phyloP scores from a whole-genome alignment of 1,140 invertebrate genomes.

The Himalopsyche phryganea region DNA sequence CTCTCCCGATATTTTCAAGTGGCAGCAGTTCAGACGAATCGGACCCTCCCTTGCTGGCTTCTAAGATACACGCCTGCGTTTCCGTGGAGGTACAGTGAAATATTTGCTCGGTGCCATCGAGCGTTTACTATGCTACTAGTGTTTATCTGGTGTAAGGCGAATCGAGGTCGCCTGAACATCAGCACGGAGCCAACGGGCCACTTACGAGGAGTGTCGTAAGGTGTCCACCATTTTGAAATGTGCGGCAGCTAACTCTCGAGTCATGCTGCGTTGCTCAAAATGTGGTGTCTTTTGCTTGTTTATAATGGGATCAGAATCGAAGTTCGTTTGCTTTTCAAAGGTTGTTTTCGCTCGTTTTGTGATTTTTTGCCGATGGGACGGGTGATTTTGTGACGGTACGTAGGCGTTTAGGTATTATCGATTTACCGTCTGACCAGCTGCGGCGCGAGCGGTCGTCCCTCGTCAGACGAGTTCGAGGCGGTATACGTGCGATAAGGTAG shows the following conservation, averaged over 20 bases:
- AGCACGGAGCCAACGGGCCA: conserved; percentile 14
- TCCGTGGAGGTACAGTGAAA: conserved; percentile 54
- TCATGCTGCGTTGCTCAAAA: conserved; percentile 31
- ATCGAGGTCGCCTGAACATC: conserved; percentile 21
- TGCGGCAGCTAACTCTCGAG: conserved; percentile 50
- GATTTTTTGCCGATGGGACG: conserved; percentile 36
- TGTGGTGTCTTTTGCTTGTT: neutral
- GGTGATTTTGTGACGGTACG: conserved; percentile 35
- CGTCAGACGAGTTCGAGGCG: conserved; percentile 31
- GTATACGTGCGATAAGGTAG: conserved; percentile 2
- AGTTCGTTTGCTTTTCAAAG: conserved; percentile 48
- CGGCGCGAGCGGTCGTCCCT: conserved; percentile 32
- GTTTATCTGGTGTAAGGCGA: neutral
- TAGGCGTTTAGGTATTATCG: conserved; percentile 47
- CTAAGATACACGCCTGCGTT: conserved; percentile 59
- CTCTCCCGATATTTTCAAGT: conserved; percentile 49
- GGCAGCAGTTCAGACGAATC: conserved; percentile 45
- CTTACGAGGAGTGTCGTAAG: conserved; percentile 52
- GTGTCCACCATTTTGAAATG: conserved; percentile 56
- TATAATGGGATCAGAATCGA: conserved; percentile 38
- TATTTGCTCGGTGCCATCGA: conserved; percentile 1
- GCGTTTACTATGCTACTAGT: neutral
- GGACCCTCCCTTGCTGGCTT: conserved; percentile 51
- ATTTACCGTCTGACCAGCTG: conserved; percentile 51
- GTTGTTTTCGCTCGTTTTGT: conserved; percentile 42